A percentile compares a stretch with the other conserved stretches of the same genome.
Evolutionary conservation across 2,888 invertebrate species (phyloP).

Genomic region (Scaeva pyrastri): DNA sequence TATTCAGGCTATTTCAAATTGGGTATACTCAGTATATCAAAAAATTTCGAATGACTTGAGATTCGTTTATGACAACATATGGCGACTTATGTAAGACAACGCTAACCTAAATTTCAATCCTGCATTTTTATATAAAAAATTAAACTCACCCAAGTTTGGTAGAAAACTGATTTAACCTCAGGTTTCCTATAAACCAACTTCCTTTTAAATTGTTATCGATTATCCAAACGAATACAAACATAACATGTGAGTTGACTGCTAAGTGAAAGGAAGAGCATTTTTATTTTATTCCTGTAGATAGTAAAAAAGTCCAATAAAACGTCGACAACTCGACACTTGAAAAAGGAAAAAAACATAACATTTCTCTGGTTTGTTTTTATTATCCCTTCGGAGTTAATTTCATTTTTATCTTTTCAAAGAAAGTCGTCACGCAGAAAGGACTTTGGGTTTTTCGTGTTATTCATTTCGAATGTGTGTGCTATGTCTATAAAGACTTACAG

Average conservation of each 20-base stretch:
- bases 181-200: not conserved
- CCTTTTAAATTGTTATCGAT: constrained; percentile 37
- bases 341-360: constrained; percentile 21
- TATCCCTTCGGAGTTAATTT: constrained; percentile 56
- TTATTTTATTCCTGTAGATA: constrained; percentile 22
- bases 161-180: no score
- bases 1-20: no score
- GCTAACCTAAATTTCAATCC: no score
- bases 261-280: constrained; percentile 46
- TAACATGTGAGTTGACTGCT: constrained; percentile 64
- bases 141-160: no score
- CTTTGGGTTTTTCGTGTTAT: constrained; percentile 15
- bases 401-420: constrained; percentile 40
- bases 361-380: constrained; percentile 26
- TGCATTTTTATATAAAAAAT: no score
- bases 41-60: no score
- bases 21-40: no score
- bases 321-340: constrained; percentile 49
- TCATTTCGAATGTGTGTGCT: constrained; percentile 4
- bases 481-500: not conserved
- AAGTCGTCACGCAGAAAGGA: constrained; percentile 63
- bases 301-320: constrained; percentile 48
- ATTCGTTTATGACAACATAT: no score
- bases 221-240: constrained; percentile 59
- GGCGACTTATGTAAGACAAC: no score